These are phyloP conservation scores for Troilus luridus DNA, from an alignment of 2,888 invertebrate species.

Conservation along the genomic window DNA sequence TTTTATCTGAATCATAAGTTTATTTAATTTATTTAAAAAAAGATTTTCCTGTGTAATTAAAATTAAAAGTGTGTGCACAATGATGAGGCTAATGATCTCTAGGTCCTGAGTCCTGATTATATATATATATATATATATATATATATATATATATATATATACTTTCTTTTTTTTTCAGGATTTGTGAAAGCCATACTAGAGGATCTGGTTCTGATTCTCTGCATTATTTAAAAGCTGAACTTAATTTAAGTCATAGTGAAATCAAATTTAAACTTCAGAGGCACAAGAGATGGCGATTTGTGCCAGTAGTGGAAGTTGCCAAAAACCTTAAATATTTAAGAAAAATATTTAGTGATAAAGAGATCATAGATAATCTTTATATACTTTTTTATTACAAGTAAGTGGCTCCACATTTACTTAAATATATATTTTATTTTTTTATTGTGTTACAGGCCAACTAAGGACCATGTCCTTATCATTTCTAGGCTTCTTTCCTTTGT, in stretches of 20 bases:
- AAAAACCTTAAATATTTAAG: slow-evolving; percentile 59
- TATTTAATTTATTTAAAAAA: too few species aligned
- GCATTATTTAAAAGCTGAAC: slow-evolving; percentile 50
- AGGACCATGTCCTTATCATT: too few species aligned
- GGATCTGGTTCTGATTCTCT: slow-evolving; percentile 21
- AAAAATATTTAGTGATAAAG: slow-evolving; percentile 52
- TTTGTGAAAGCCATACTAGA: slow-evolving; percentile 18
- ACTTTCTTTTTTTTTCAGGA: slow-evolving; percentile 31
- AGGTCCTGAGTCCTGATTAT: too few species aligned
- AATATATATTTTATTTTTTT: not conserved
- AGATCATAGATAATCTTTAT: slow-evolving; percentile 57
- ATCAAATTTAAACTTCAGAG: slow-evolving; percentile 45
- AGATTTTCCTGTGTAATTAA: too few species aligned
- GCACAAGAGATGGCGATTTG: slow-evolving; percentile 57
- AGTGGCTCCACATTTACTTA: slow-evolving; percentile 10
- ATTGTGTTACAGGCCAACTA: not conserved
- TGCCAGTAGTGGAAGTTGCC: slow-evolving; percentile 59
- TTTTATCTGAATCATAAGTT: too few species aligned
- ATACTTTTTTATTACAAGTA: slow-evolving; percentile 60
- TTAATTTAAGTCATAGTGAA: slow-evolving; percentile 12
- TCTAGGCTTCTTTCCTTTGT: too few species aligned
- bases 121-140: too few species aligned
- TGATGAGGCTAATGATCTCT: too few species aligned
- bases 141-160: not conserved
- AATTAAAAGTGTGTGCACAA: too few species aligned